Percentiles rank a stretch among this genome's conserved stretches.
Evolutionary conservation across 2,888 invertebrate genomes (phyloP).

Genomic region (Xanthia icteritia): DNA sequence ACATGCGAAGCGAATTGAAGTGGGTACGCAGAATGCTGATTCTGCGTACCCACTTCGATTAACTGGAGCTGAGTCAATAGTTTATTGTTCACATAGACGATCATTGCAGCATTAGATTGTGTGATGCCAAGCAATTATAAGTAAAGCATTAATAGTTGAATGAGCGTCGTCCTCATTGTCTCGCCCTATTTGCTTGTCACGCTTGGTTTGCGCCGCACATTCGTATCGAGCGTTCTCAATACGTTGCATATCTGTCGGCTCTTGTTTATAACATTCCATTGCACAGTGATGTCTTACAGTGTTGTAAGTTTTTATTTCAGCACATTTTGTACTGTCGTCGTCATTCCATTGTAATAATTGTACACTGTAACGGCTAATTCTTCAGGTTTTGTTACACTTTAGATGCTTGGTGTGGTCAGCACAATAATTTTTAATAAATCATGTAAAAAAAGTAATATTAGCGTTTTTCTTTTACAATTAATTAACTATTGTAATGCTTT

Average conservation of each 20-base stretch:
- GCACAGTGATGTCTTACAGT: conserved; percentile 67
- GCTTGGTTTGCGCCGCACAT: conserved; percentile 77
- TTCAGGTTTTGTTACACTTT: conserved; percentile 59
- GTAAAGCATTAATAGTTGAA: conserved; percentile 78
- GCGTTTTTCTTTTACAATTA: conserved; percentile 12
- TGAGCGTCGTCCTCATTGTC: conserved; percentile 75
- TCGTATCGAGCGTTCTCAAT: conserved; percentile 69
- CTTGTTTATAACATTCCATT: conserved; percentile 71
- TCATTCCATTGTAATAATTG: conserved; percentile 58
- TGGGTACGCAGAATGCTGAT: too few relatives aligned
- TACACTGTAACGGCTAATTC: conserved; percentile 43
- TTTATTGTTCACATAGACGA: conserved; percentile 19
- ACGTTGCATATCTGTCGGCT: conserved; percentile 70
- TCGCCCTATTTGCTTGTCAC: conserved; percentile 85
- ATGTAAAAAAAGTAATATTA: conserved; percentile 10
- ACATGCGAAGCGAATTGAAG: too few relatives aligned
- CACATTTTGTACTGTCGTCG: conserved; percentile 64
- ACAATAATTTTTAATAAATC: conserved; percentile 49
- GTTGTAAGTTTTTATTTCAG: conserved; percentile 72
- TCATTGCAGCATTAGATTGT: conserved; percentile 45
- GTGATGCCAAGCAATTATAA: conserved; percentile 58
- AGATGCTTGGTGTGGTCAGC: conserved; percentile 76
- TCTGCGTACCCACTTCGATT: conserved; percentile 11
- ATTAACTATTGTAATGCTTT: conserved; percentile 48
- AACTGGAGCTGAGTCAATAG: conserved; percentile 15